phyloP scores from a whole-genome alignment of 2,797 vertebrate genomes.

The Channallabes apus region DNA sequence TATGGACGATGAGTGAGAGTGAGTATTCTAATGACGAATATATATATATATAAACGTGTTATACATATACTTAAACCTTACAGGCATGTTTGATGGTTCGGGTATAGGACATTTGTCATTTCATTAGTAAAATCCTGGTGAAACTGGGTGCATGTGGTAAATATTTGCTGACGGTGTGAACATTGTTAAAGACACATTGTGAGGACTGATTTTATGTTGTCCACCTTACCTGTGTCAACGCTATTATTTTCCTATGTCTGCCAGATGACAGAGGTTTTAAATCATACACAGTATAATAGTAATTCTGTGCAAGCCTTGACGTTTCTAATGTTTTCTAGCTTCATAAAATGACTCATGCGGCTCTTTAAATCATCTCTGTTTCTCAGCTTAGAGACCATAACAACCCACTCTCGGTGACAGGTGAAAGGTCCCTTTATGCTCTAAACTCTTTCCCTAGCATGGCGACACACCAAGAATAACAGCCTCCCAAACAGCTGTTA shows the following conservation, averaged over 20 bases:
- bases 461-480: constrained; percentile 51
- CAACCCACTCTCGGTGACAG: constrained; percentile 48
- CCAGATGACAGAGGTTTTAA: constrained; percentile 16
- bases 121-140: neutral
- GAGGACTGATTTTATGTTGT: neutral
- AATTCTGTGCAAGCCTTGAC: constrained; percentile 23
- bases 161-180: neutral
- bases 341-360: constrained; percentile 41
- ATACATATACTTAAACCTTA: neutral
- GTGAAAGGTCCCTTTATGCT: constrained; percentile 57
- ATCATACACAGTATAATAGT: constrained; percentile 16
- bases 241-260: constrained; percentile 19
- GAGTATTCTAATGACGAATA: too few relatives aligned
- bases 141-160: neutral
- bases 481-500: constrained; percentile 55
- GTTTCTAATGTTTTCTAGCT: constrained; percentile 44
- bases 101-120: neutral
- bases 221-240: neutral
- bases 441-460: constrained; percentile 50
- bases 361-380: constrained; percentile 30
- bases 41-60: neutral
- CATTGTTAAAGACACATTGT: neutral
- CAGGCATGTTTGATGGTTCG: neutral
- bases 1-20: too few relatives aligned
- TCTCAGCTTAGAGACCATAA: constrained; percentile 42